phyloP scores from a whole-genome alignment of 2,888 invertebrate genomes.

The Notocelia uddmanniana region DNA sequence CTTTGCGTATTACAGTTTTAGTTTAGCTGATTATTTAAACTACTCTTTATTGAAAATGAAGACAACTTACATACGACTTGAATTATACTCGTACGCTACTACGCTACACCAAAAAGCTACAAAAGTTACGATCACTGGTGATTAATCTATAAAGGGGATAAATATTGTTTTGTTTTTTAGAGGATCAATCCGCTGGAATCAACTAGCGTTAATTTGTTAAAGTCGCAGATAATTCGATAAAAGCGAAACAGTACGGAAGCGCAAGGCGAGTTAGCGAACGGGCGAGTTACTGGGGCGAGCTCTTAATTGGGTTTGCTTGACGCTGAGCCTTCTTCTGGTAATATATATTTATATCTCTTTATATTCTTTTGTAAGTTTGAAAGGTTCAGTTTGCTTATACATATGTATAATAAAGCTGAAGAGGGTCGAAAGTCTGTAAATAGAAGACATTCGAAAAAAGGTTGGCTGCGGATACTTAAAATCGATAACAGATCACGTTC shows the following conservation, averaged over 20 bases:
- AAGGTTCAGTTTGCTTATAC: too few species aligned
- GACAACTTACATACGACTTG: too few species aligned
- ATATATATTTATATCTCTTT: constrained; percentile 1
- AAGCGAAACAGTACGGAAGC: constrained; percentile 39
- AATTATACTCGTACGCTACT: too few species aligned
- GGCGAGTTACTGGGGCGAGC: constrained; percentile 39
- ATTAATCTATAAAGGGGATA: constrained; percentile 19
- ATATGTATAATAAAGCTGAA: too few species aligned
- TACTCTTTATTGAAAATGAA: too few species aligned
- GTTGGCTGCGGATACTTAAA: too few species aligned
- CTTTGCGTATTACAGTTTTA: too few species aligned
- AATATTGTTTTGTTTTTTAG: constrained; percentile 8
- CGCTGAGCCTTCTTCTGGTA: constrained; percentile 26
- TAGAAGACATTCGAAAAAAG: too few species aligned
- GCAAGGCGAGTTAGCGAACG: constrained; percentile 28
- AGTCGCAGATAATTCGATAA: constrained; percentile 42
- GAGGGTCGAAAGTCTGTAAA: too few species aligned
- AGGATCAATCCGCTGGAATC: constrained; percentile 29
- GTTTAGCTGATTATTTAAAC: too few species aligned
- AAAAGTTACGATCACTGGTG: background rate
- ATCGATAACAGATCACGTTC: too few species aligned
- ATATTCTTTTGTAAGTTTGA: constrained; percentile 6
- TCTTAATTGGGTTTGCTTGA: constrained; percentile 45
- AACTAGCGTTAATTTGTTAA: constrained; percentile 44
- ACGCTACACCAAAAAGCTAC: too few species aligned